phyloP scores from a whole-genome alignment of 2,797 vertebrate species.

The Hyperoplus lanceolatus region DNA sequence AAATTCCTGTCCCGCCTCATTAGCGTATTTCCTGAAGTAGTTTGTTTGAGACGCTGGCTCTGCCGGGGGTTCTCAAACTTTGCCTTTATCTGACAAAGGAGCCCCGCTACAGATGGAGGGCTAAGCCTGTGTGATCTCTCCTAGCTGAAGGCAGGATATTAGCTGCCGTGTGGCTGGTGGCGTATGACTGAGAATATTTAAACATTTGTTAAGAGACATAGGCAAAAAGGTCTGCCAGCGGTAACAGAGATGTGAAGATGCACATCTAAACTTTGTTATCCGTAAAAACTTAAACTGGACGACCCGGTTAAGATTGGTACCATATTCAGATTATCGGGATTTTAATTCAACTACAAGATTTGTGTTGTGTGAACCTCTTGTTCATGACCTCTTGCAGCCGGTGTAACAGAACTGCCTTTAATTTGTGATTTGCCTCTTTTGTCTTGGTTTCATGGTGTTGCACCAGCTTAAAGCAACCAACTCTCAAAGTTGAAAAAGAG shows the following conservation, averaged over 20 bases:
- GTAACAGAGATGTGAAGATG: slow-evolving; percentile 13
- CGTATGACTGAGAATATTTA: slow-evolving; percentile 61
- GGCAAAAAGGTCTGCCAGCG: slow-evolving; percentile 28
- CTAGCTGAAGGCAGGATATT: slow-evolving; percentile 70
- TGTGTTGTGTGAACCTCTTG: neutral
- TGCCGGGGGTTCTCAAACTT: slow-evolving; percentile 72
- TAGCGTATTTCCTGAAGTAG: slow-evolving; percentile 12
- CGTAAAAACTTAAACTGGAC: slow-evolving; percentile 3
- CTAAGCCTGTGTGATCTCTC: slow-evolving; percentile 81
- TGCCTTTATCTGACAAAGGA: slow-evolving; percentile 73
- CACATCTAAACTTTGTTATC: slow-evolving; percentile 26
- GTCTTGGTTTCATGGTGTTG: neutral
- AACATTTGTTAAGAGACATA: slow-evolving; percentile 57
- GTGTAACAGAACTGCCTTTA: neutral
- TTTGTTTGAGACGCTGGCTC: slow-evolving; percentile 34
- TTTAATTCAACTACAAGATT: neutral
- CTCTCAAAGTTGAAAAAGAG: neutral
- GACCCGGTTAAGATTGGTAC: neutral
- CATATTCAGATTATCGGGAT: neutral
- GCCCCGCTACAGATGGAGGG: slow-evolving; percentile 80
- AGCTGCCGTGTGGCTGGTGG: slow-evolving; percentile 72
- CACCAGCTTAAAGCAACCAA: neutral
- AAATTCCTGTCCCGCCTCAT: neutral
- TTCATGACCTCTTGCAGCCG: neutral
- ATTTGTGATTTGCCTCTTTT: neutral